These are phyloP conservation scores for Perizoma flavofasciatum DNA, from an alignment of 2,888 invertebrate species.

Conservation along the genomic window DNA sequence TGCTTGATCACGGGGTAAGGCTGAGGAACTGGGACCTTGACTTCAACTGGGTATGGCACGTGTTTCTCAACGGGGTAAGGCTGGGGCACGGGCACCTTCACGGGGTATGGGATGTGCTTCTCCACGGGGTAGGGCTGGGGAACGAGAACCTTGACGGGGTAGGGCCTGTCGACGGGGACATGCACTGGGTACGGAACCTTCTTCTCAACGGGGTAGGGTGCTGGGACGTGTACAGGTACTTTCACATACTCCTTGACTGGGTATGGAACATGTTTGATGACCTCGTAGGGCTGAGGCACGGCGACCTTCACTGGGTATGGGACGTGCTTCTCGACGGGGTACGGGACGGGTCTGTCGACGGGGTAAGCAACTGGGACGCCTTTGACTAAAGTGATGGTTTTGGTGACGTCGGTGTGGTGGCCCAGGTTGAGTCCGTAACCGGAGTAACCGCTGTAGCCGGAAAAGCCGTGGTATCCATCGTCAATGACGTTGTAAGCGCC, in stretches of 20 bases:
- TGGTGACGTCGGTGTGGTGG: conserved; percentile 81
- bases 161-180: conserved; percentile 90
- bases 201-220: conserved; percentile 91
- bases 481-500: conserved; percentile 78
- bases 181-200: conserved; percentile 88
- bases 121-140: conserved; percentile 92
- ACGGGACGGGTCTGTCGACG: conserved; percentile 86
- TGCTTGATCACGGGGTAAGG: conserved; percentile 88
- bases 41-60: conserved; percentile 88
- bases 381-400: conserved; percentile 86
- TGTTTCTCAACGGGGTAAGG: conserved; percentile 91
- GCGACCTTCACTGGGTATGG: conserved; percentile 88
- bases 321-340: conserved; percentile 86
- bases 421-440: conserved; percentile 65
- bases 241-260: conserved; percentile 91
- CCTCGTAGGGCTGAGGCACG: conserved; percentile 88
- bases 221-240: conserved; percentile 90
- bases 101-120: conserved; percentile 89
- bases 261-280: conserved; percentile 87
- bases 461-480: conserved; percentile 52
- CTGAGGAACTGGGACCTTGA: conserved; percentile 89
- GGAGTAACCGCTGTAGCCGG: conserved; percentile 48
- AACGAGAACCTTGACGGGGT: conserved; percentile 90
- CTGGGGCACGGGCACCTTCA: conserved; percentile 89
- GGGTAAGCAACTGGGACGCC: conserved; percentile 86